Evolutionary conservation across 2,888 invertebrate species (phyloP).

Genomic region (Artemia sinica): DNA sequence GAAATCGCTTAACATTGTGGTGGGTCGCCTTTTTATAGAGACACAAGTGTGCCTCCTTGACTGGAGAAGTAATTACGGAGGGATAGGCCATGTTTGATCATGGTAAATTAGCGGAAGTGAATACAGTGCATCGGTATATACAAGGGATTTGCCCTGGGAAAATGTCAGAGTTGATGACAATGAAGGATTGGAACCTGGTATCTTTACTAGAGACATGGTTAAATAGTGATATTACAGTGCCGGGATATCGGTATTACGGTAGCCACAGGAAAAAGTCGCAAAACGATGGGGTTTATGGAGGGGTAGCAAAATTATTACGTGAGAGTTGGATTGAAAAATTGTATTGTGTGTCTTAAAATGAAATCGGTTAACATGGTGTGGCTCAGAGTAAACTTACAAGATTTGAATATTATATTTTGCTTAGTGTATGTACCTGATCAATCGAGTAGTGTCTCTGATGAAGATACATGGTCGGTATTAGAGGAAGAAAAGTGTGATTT

Average conservation of each 20-base stretch:
- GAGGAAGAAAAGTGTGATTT: neutral
- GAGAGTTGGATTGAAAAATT: neutral
- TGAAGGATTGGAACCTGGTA: neutral
- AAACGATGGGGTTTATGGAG: neutral
- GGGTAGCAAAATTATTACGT: neutral
- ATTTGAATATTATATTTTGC: neutral
- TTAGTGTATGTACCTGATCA: neutral
- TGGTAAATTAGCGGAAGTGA: constrained; percentile 4
- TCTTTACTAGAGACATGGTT: neutral
- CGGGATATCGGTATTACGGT: neutral
- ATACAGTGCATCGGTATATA: neutral
- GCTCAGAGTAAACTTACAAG: constrained; percentile 5
- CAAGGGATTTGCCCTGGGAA: neutral
- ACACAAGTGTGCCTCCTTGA: too few species aligned
- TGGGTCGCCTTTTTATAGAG: too few species aligned
- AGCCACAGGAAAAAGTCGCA: neutral
- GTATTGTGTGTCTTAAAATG: neutral
- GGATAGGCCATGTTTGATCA: neutral
- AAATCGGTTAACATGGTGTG: neutral
- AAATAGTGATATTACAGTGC: neutral
- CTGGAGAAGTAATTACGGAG: neutral
- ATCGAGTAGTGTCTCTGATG: neutral
- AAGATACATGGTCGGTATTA: neutral
- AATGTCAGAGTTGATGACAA: neutral
- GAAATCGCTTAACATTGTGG: too few species aligned